Conservation (phyloP, 2,888 invertebrate genomes). For the Seira sanloemensis region DNA sequence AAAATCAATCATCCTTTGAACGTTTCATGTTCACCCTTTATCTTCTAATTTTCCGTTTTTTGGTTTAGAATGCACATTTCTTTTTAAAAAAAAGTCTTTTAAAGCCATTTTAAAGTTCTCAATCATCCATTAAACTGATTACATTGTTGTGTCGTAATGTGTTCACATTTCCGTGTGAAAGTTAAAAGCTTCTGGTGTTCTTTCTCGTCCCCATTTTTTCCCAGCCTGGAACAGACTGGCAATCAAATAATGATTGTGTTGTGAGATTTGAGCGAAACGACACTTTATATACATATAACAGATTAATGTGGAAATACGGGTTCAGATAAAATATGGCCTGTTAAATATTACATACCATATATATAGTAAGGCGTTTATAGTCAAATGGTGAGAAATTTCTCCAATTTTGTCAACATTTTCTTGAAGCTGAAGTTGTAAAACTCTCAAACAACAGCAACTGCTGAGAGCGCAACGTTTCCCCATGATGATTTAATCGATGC, state of each 20-base stretch:
- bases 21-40: neutral
- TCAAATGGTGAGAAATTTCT: no score
- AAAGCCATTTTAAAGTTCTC: constrained; percentile 19
- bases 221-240: constrained; percentile 2
- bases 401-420: neutral
- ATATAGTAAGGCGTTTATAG: no score
- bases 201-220: constrained; percentile 5
- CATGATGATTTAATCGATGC: constrained; percentile 63
- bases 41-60: constrained; percentile 16
- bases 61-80: neutral
- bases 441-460: constrained; percentile 37
- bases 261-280: neutral
- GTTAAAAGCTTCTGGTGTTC: constrained; percentile 6
- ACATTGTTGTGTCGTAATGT: constrained; percentile 19
- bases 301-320: constrained; percentile 25
- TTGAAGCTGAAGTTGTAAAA: neutral
- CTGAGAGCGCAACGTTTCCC: constrained; percentile 31
- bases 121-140: constrained; percentile 38
- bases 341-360: no score
- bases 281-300: constrained; percentile 23
- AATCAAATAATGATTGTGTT: constrained; percentile 33
- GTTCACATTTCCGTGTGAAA: constrained; percentile 9
- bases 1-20: neutral
- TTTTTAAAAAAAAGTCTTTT: neutral
- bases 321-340: neutral